Evolutionary conservation across 2,113 vertebrate genomes (phyloP), one percentile per base, ranked within the genome.

Genomic region (Rhynchomys soricoides): DNA sequence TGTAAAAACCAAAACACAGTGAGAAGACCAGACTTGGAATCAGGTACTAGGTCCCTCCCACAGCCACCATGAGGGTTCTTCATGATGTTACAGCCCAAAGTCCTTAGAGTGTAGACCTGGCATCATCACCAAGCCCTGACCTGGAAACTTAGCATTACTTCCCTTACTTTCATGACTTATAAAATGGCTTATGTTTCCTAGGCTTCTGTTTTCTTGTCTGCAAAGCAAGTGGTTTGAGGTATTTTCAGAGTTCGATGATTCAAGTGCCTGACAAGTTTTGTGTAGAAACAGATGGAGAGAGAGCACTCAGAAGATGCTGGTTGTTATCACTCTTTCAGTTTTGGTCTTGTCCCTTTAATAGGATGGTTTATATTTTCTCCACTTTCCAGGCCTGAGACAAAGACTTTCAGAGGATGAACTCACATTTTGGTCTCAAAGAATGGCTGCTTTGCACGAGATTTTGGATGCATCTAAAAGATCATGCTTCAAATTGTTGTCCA

Each of bases 301-400:
- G 16, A 50, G 19, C 26, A 17, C 16, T 82, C n/a, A 45, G 31
- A 57, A 68, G 59, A 90, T 7, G 4, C 75, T 29, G 15, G 9
- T 21, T 31, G 1, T 21, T 48, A 10, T 21, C 34, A 1, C 26
- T 81, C 7, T 0, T 34, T 0, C 0, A 22, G 22, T 57, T 45
- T 73, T 55, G 0, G 2, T 45, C 70, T 90, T 3, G 0, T 45
- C 13, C 31, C 7, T 43, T 31, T 55, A 86, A 50, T 3, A 75
- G n/a, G 21, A 62, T 17, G 17, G 43, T 15, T 40, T 37, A 37
- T 21, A 7, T 12, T 66, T 29, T 6, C 22, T 45, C 77, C 19
- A 21, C 15, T n/a, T 90, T 22, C 9, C 15, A 48, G 82, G 34
- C 55, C 43, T 89, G 3, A 29, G 71, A 50, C 68, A 24, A 79